Evolutionary conservation across 2,113 vertebrate species (phyloP).

Genomic region (Clupea harengus): DNA sequence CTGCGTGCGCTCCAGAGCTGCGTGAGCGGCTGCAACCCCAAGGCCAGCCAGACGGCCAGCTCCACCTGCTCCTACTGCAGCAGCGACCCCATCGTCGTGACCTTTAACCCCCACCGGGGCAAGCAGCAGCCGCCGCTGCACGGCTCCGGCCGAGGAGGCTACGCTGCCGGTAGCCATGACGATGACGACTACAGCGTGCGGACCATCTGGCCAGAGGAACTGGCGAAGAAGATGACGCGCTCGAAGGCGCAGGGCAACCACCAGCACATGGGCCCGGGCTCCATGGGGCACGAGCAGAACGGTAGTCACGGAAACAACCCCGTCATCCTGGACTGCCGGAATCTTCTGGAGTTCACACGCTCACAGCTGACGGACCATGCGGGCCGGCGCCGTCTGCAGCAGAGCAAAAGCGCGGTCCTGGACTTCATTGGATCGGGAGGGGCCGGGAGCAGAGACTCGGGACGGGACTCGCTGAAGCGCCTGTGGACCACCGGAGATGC

Average conservation of each 20-base stretch:
- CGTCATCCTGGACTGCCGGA: slow-evolving; percentile 75
- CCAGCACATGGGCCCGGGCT: slow-evolving; percentile 51
- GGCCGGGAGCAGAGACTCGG: slow-evolving; percentile 55
- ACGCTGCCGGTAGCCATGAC: slow-evolving; percentile 48
- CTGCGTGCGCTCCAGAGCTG: slow-evolving; percentile 74
- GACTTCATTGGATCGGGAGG: slow-evolving; percentile 69
- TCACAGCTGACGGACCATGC: slow-evolving; percentile 67
- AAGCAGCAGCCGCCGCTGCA: slow-evolving; percentile 45
- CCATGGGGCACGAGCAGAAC: slow-evolving; percentile 53
- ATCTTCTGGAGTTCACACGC: slow-evolving; percentile 69
- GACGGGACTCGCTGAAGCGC: slow-evolving; percentile 69
- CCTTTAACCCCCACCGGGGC: slow-evolving; percentile 72
- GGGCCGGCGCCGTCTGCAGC: slow-evolving; percentile 70
- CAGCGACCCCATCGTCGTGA: slow-evolving; percentile 84
- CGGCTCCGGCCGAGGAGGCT: slow-evolving; percentile 52
- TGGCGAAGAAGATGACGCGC: slow-evolving; percentile 77
- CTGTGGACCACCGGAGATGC: slow-evolving; percentile 66
- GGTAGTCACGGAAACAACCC: slow-evolving; percentile 60
- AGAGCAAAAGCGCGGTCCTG: slow-evolving; percentile 75
- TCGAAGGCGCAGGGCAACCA: slow-evolving; percentile 65
- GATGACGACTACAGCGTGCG: slow-evolving; percentile 78
- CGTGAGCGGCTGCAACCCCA: slow-evolving; percentile 74
- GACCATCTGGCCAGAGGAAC: slow-evolving; percentile 80
- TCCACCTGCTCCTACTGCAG: slow-evolving; percentile 84
- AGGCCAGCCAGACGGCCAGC: slow-evolving; percentile 73